phyloP scores from a whole-genome alignment of 2,888 invertebrate species.

The Apamea sordens region DNA sequence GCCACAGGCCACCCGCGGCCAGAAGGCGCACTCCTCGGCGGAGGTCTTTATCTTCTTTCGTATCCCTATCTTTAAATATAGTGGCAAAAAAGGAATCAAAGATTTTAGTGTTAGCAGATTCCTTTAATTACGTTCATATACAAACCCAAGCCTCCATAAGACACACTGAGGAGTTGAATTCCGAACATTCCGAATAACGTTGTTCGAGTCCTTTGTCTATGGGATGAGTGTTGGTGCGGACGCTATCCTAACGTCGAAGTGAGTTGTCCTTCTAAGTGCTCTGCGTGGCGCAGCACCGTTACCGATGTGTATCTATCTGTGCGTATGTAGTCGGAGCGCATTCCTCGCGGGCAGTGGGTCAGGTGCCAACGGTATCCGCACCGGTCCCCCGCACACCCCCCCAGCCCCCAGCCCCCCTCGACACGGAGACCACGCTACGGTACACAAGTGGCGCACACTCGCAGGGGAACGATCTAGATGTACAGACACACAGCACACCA shows the following conservation, averaged over 20 bases:
- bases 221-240: neutral
- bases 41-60: neutral
- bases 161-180: too few species aligned
- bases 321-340: conserved; percentile 63
- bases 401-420: conserved; percentile 18
- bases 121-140: neutral
- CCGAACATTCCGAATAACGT: neutral
- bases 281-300: conserved; percentile 50
- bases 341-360: conserved; percentile 76
- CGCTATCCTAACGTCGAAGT: too few species aligned
- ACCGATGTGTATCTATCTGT: conserved; percentile 46
- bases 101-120: neutral
- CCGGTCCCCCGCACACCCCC: conserved; percentile 68
- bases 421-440: conserved; percentile 47
- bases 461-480: conserved; percentile 20
- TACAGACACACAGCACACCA: conserved; percentile 1
- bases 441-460: conserved; percentile 54
- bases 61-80: neutral
- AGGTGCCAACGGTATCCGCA: conserved; percentile 80
- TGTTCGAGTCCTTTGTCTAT: neutral
- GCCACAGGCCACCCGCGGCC: neutral
- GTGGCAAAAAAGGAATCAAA: neutral
- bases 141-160: neutral
- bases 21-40: conserved; percentile 5
- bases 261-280: conserved; percentile 23